phyloP scores from a whole-genome alignment of 2,888 invertebrate species.

The Malthinus flaveolus region DNA sequence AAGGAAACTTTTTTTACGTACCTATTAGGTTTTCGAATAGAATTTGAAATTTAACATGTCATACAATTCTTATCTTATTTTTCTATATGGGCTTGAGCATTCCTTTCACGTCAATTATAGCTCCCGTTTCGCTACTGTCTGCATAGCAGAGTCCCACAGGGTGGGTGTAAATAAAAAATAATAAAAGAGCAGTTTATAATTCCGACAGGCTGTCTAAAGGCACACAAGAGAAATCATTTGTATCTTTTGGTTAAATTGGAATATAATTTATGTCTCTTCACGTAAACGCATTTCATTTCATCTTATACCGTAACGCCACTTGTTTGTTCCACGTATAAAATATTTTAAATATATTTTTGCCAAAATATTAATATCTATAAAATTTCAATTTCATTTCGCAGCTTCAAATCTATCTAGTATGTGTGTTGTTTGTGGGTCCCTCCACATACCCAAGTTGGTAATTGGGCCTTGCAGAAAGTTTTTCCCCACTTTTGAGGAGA shows the following conservation, averaged over 20 bases:
- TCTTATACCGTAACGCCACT: neutral
- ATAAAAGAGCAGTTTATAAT: constrained; percentile 34
- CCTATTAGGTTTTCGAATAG: constrained; percentile 15
- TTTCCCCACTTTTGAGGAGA: too few relatives aligned
- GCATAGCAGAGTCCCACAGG: constrained; percentile 18
- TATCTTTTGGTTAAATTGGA: constrained; percentile 30
- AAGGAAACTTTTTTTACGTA: constrained; percentile 1
- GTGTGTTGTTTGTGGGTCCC: too few relatives aligned
- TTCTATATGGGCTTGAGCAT: constrained; percentile 18
- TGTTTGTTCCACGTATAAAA: neutral
- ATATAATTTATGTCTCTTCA: constrained; percentile 28
- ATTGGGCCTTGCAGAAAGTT: too few relatives aligned
- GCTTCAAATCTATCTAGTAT: too few relatives aligned
- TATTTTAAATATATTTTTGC: neutral
- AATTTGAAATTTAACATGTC: constrained; percentile 23
- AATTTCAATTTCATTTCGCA: too few relatives aligned
- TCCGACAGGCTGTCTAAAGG: constrained; percentile 35
- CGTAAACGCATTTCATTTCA: constrained; percentile 30
- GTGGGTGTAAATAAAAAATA: constrained; percentile 30
- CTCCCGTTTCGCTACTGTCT: constrained; percentile 16
- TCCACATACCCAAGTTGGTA: too few relatives aligned
- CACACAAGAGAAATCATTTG: constrained; percentile 36
- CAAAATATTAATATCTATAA: too few relatives aligned
- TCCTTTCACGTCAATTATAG: constrained; percentile 24
- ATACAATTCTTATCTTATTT: constrained; percentile 23